phyloP scores from a whole-genome alignment of 2,797 vertebrate genomes.

The Dryobates pubescens region DNA sequence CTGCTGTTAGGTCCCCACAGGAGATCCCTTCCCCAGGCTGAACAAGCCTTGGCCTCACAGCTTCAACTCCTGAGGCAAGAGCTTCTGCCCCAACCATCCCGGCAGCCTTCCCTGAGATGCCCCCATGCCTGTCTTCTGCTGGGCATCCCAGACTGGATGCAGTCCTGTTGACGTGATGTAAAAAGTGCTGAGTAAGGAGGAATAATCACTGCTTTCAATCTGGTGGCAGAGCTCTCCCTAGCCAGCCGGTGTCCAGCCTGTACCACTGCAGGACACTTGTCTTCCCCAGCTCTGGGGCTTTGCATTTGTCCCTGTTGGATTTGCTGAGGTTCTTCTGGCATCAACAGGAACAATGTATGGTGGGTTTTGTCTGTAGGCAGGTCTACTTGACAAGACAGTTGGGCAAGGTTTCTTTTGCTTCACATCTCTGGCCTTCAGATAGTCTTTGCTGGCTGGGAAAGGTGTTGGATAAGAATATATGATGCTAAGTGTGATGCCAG shows the following conservation, averaged over 20 bases:
- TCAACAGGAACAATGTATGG: accelerated
- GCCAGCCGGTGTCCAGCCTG: background rate
- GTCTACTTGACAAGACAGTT: background rate
- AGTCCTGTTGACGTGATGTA: background rate
- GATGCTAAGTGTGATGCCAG: background rate
- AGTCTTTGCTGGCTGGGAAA: background rate
- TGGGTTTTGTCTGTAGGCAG: background rate
- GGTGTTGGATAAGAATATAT: background rate
- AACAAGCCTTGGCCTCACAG: background rate
- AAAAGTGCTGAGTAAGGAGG: background rate
- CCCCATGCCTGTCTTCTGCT: background rate
- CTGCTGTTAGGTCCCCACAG: background rate
- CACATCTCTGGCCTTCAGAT: background rate
- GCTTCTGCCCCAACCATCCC: background rate
- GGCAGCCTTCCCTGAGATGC: background rate
- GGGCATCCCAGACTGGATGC: background rate
- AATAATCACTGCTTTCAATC: background rate
- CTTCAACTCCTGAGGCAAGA: background rate
- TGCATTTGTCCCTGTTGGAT: background rate
- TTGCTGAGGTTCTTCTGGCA: background rate
- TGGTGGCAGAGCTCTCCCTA: background rate
- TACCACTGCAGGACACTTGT: accelerated
- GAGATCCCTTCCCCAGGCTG: background rate
- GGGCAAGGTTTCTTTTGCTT: background rate
- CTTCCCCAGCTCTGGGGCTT: background rate